Evolutionary conservation across 2,888 invertebrate genomes (phyloP), one percentile per base, ranked within the genome.

Genomic region (Hirtodrosophila confusa): DNA sequence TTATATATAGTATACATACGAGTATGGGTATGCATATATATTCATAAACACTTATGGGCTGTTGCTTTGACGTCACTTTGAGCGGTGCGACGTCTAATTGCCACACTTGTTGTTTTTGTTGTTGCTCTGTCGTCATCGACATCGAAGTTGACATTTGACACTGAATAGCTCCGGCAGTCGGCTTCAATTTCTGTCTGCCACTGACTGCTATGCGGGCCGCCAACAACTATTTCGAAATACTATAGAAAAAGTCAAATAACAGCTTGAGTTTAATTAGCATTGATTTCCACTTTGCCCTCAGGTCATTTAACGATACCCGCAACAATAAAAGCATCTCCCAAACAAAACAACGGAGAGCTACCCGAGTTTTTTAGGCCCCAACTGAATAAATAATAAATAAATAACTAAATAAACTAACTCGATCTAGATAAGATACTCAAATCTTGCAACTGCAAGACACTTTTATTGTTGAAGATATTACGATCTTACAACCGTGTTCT

Each of bases 71-170:
- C 83, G 83, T 78, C 80, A 80, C 67, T 63, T 58, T 33, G 43
- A 67, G 57, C 58, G 54, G 7, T 9, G 31, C 31, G 31, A 8
- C 9, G 44, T 49, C 78, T 70, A 78, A 78, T 74, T 74, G 80
- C 58, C 78, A 76, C 82, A 82, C 66, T 70, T 65, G 62, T 47
- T 56, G 62, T 56, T 49, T 47, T 27, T 55, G 54, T 49, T 56
- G 17, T 24, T 53, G 37, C 4, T 53, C 71, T 73, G 66, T 71
- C 78, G 72, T 69, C 78, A 68, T 69, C 56, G 37, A 23, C 71
- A 57, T 50, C 69, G 51, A 74, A 65, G 75, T 69, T 83, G 80
- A 84, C 84, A 83, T 79, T 83, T 83, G 84, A 85, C 84, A 84
- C 83, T 79, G 69, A 47, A 62, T 53, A 61, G 54, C 23, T 58